phyloP scores from a whole-genome alignment of 2,888 invertebrate species.

The Mellilla xanthometata region DNA sequence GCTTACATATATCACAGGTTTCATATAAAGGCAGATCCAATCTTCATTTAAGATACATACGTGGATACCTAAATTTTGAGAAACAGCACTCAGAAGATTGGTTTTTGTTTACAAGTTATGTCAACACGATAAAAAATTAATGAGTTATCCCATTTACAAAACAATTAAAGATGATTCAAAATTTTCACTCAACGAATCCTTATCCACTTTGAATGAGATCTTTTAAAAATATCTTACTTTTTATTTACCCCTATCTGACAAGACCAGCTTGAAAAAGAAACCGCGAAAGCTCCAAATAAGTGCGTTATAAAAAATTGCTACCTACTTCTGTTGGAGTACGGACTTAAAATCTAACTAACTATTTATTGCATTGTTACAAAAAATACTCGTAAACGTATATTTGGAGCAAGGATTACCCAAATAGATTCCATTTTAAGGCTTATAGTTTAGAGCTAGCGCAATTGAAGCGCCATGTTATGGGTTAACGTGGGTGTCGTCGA shows the following conservation, averaged over 20 bases:
- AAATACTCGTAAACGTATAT: slow-evolving; percentile 2
- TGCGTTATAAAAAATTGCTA: slow-evolving; percentile 18
- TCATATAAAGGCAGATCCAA: slow-evolving; percentile 47
- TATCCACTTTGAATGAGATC: slow-evolving; percentile 23
- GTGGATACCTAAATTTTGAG: no score
- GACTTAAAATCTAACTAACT: slow-evolving; percentile 10
- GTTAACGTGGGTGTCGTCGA: no score
- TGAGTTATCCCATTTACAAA: no score
- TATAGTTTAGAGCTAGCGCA: no score
- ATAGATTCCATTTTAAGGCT: no score
- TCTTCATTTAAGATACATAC: no score
- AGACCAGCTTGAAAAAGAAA: slow-evolving; percentile 15
- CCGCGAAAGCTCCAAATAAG: slow-evolving; percentile 10
- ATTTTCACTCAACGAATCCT: slow-evolving; percentile 7
- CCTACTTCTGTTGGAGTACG: slow-evolving; percentile 3
- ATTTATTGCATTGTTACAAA: slow-evolving; percentile 6
- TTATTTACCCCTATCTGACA: slow-evolving; percentile 22
- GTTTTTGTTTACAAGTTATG: no score
- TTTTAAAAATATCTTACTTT: slow-evolving; percentile 20
- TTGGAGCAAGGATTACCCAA: background rate
- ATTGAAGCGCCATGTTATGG: no score
- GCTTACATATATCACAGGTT: slow-evolving; percentile 65
- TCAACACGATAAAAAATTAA: no score
- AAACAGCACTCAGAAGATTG: no score
- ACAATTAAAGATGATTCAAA: slow-evolving; percentile 6